Evolutionary conservation across 2,888 invertebrate species (phyloP), one percentile per base, ranked within the genome.

Genomic region (Agrotis puta): DNA sequence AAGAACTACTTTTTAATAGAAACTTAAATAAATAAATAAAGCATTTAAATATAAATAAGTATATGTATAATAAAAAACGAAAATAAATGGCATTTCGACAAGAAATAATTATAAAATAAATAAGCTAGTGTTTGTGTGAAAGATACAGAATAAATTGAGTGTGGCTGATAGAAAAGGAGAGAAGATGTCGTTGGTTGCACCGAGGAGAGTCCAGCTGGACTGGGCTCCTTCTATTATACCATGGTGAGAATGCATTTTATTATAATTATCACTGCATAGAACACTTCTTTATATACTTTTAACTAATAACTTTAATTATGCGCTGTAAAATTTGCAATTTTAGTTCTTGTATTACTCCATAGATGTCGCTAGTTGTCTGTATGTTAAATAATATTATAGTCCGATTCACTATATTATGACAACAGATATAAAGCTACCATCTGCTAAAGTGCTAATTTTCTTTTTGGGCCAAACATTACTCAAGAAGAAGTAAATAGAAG

Each of bases 181-280:
- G 58, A 90, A 91, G 86, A 95, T 95, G 95, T 95, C 95, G 89
- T 88, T 95, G 66, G 92, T 95, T 6, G 95, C 95, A 54, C 95
- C 95, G 2, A 89, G 95, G 70, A 85, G 94, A 74, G 95, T 95
- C 72, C 95, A 95, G 78, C 83, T 95, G 63, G 95, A 94, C 78
- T 95, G 95, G 95, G 91, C 94, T 13, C 94, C 90, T 70, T 87
- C 90, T 14, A 94, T 95, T 84, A 94, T 95, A 85, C 95, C 95
- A 82, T 95, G 95, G 95, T 95, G 90, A 92, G 72, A 68, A 45
- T 43, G 3, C n/a, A 39, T 2, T 39, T 48, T 39, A 39, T 39
- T 39, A 39, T 39, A n/a, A 39, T 39, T 39, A 39, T 5, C n/a
- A n/a, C n/a, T 43, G 1, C 39, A 39, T 39, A 39, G 39, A 9